Evolutionary conservation across 2,797 vertebrate genomes (phyloP).

Genomic region (Trichosurus vulpecula): DNA sequence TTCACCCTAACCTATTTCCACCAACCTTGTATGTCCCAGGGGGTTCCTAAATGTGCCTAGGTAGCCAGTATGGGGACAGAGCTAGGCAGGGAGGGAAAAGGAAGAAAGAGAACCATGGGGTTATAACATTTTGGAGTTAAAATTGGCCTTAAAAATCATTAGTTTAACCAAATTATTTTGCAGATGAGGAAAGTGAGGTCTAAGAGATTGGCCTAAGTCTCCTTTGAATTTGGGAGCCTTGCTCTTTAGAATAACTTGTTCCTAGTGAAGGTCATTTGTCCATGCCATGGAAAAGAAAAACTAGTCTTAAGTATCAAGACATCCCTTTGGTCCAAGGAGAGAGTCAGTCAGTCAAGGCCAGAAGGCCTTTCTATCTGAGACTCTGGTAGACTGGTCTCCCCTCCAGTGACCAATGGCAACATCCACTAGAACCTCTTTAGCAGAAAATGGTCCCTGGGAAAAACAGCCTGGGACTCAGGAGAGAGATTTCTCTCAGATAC

Average conservation of each 20-base stretch:
- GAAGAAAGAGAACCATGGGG: not conserved
- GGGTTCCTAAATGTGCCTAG: not conserved
- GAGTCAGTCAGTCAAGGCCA: not conserved
- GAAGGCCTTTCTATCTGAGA: not conserved
- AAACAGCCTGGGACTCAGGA: not conserved
- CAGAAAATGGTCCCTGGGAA: not conserved
- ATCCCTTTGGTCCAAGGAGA: not conserved
- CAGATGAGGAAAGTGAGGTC: conserved; percentile 22
- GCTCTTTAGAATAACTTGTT: not conserved
- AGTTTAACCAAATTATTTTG: not conserved
- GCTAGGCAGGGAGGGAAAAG: not conserved
- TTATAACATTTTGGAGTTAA: conserved; percentile 1
- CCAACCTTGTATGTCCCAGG: not conserved
- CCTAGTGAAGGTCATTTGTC: not conserved
- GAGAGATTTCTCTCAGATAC: not conserved
- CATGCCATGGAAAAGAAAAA: not conserved
- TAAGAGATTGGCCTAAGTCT: not conserved
- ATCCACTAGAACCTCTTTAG: not conserved
- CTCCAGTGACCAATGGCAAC: not conserved
- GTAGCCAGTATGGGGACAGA: not conserved
- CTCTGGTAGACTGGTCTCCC: not conserved
- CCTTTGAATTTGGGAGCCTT: not conserved
- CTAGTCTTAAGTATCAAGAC: not conserved
- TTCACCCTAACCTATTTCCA: not conserved
- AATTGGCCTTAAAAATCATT: not conserved